A percentile compares a stretch with the other conserved stretches of the same genome.
Conservation (phyloP, 2,888 invertebrate genomes). For the Cerastis rubricosa region DNA sequence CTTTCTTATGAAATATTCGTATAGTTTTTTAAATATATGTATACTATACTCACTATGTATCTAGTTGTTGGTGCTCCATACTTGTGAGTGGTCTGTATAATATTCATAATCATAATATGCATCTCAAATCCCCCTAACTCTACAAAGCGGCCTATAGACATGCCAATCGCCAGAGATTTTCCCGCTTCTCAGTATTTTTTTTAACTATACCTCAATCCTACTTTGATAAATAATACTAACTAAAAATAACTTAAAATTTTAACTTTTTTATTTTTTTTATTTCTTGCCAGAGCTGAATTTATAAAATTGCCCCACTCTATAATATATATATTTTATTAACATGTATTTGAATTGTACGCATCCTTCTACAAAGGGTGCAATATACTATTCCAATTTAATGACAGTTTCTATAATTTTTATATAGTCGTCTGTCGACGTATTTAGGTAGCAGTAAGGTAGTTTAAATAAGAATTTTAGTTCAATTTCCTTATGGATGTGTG, state of each 20-base stretch:
- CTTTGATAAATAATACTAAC: slow-evolving; percentile 10
- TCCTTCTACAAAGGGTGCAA: slow-evolving; percentile 33
- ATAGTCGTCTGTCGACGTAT: slow-evolving; percentile 51
- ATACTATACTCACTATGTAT: neutral
- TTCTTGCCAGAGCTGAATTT: slow-evolving; percentile 15
- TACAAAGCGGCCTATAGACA: slow-evolving; percentile 24
- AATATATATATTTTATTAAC: slow-evolving; percentile 50
- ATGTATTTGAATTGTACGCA: slow-evolving; percentile 39
- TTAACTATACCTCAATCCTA: slow-evolving; percentile 21
- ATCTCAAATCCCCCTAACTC: neutral
- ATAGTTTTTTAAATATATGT: neutral
- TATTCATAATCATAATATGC: slow-evolving; percentile 2
- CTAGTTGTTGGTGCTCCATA: slow-evolving; percentile 12
- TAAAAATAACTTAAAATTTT: slow-evolving; percentile 19
- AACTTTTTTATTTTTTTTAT: neutral
- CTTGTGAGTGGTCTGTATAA: neutral
- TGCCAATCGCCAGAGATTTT: neutral
- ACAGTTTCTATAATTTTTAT: slow-evolving; percentile 41
- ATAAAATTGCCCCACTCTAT: slow-evolving; percentile 32
- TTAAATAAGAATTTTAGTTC: slow-evolving; percentile 44
- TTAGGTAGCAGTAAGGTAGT: slow-evolving; percentile 49
- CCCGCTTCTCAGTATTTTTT: slow-evolving; percentile 20
- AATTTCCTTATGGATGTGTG: slow-evolving; percentile 35
- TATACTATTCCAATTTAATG: slow-evolving; percentile 35
- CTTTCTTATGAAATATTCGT: slow-evolving; percentile 43